phyloP scores from a whole-genome alignment of 2,888 invertebrate species.

The Heteropelma amictum region DNA sequence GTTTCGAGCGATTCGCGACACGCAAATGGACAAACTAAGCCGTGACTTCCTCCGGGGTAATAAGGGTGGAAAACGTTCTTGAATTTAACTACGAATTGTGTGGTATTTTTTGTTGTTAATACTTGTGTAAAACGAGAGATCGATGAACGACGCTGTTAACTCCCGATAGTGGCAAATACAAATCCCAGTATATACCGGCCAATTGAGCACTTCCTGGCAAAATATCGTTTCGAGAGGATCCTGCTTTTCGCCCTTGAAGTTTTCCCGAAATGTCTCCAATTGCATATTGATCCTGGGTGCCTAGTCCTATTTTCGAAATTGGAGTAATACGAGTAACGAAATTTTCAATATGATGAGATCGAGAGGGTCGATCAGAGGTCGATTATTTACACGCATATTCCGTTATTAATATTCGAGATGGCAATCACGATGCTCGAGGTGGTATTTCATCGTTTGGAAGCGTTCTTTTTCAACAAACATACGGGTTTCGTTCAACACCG shows the following conservation, averaged over 20 bases:
- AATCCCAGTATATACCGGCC: constrained; percentile 89
- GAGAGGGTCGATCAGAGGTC: too few species aligned
- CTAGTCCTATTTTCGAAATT: constrained; percentile 79
- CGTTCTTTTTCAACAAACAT: too few species aligned
- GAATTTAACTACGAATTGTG: constrained; percentile 62
- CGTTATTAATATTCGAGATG: too few species aligned
- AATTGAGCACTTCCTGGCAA: constrained; percentile 87
- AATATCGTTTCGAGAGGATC: constrained; percentile 83
- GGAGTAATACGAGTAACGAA: background rate
- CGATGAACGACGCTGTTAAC: constrained; percentile 88
- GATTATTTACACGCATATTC: too few species aligned
- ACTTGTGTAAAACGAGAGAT: constrained; percentile 88
- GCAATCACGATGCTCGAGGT: too few species aligned
- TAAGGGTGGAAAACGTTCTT: too few species aligned
- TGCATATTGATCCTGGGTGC: constrained; percentile 93
- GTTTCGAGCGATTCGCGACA: too few species aligned
- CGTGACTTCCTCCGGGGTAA: too few species aligned
- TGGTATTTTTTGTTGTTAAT: constrained; percentile 67
- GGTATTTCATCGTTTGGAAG: too few species aligned
- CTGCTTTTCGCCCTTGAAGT: constrained; percentile 85
- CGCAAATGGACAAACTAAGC: too few species aligned
- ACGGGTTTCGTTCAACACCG: too few species aligned
- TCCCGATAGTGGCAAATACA: constrained; percentile 91
- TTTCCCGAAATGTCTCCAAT: constrained; percentile 95
- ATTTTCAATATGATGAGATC: background rate